Conservation (phyloP, 92 coral and sea anemone genomes). For the Paramuricea clavata region DNA sequence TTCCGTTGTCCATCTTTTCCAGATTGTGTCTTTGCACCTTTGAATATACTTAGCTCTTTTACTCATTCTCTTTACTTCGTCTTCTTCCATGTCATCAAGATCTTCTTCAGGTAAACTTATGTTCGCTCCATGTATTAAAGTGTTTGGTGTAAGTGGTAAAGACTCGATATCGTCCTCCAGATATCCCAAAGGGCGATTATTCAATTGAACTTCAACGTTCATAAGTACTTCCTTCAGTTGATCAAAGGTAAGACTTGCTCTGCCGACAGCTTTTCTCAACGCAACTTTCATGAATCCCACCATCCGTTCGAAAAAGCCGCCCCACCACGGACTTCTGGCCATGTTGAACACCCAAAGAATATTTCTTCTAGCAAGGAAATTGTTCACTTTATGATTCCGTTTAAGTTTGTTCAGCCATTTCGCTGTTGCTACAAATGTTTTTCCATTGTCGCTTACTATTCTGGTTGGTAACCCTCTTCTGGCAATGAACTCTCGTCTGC, state of each 20-base stretch:
- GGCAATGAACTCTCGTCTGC: conserved; percentile 40
- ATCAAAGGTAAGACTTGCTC: too few relatives aligned
- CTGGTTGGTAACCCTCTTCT: conserved; percentile 41
- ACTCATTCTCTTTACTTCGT: too few relatives aligned
- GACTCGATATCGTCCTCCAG: background rate
- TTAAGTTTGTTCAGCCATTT: background rate
- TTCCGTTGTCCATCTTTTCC: too few relatives aligned
- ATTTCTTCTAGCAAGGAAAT: background rate
- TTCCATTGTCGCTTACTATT: conserved; percentile 41
- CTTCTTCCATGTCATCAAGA: too few relatives aligned
- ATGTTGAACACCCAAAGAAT: background rate
- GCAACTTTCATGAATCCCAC: background rate
- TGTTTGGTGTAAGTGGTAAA: background rate
- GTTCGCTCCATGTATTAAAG: too few relatives aligned
- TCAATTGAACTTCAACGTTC: background rate
- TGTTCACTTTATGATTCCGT: background rate
- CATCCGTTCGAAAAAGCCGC: background rate
- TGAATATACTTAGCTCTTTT: too few relatives aligned
- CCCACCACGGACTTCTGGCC: background rate
- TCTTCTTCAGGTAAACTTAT: too few relatives aligned
- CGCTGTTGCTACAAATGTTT: conserved; percentile 28
- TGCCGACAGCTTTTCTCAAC: too few relatives aligned
- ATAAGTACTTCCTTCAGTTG: background rate
- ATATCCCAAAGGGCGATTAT: background rate
- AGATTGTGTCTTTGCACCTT: too few relatives aligned